Evolutionary conservation across 1,140 invertebrate species (phyloP).

Genomic region (Lasioglossum albipes): DNA sequence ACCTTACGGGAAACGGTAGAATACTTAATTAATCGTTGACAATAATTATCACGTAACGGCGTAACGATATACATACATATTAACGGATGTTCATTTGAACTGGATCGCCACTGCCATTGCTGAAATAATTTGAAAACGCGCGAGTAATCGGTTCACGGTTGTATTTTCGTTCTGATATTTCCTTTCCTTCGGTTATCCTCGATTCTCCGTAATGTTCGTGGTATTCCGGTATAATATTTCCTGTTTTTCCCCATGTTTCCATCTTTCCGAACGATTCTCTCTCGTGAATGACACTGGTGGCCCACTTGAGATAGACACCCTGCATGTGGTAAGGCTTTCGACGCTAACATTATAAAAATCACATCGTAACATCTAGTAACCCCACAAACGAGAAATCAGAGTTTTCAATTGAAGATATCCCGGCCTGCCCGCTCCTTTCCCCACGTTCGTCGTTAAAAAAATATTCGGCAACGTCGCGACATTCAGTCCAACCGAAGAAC

Average conservation of each 20-base stretch:
- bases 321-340: constrained; percentile 64
- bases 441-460: constrained; percentile 43
- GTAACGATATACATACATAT: constrained; percentile 21
- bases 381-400: constrained; percentile 30
- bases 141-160: constrained; percentile 19
- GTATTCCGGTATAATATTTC: background rate
- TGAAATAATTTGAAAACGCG: constrained; percentile 23
- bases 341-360: constrained; percentile 59
- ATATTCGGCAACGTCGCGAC: constrained; percentile 41
- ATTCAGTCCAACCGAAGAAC: constrained; percentile 49
- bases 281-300: constrained; percentile 53
- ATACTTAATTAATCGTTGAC: constrained; percentile 35
- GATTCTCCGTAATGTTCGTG: background rate
- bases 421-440: background rate
- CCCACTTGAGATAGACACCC: constrained; percentile 63
- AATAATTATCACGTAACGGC: constrained; percentile 34
- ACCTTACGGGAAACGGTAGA: background rate
- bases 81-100: constrained; percentile 56
- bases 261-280: constrained; percentile 12
- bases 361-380: constrained; percentile 44
- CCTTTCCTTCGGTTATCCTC: too few species aligned
- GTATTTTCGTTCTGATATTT: background rate
- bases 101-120: constrained; percentile 49
- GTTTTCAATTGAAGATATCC: constrained; percentile 7
- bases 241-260: background rate